Evolutionary conservation across 2,888 invertebrate genomes (phyloP).

Genomic region (Diaperis boleti): DNA sequence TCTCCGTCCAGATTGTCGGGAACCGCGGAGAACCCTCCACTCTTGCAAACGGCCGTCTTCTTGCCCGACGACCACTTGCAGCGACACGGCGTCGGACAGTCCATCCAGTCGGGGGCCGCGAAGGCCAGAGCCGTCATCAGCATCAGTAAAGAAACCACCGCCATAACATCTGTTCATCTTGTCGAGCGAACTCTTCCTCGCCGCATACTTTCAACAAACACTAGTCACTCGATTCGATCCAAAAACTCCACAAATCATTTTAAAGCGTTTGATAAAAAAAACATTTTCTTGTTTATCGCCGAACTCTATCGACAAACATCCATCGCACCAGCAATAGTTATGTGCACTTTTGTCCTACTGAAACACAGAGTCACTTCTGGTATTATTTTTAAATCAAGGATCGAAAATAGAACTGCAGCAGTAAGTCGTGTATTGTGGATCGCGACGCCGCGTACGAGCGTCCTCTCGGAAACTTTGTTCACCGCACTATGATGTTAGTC

Average conservation of each 20-base stretch:
- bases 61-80: constrained; percentile 95
- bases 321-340: constrained; percentile 2
- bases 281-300: constrained; percentile 6
- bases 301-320: background rate
- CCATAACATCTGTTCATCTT: constrained; percentile 63
- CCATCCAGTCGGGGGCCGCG: constrained; percentile 85
- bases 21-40: constrained; percentile 83
- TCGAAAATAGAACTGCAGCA: constrained; percentile 44
- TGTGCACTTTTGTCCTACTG: constrained; percentile 10
- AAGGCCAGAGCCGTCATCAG: constrained; percentile 66
- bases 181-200: constrained; percentile 47
- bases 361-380: constrained; percentile 37
- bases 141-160: constrained; percentile 61
- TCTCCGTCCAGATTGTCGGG: constrained; percentile 79
- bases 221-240: background rate
- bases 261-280: constrained; percentile 5
- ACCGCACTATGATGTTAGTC: constrained; percentile 66
- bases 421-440: constrained; percentile 32
- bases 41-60: constrained; percentile 88
- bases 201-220: constrained; percentile 16
- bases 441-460: constrained; percentile 48
- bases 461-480: constrained; percentile 60
- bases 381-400: constrained; percentile 42
- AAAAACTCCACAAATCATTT: constrained; percentile 16
- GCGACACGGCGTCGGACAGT: constrained; percentile 86